Conservation (phyloP, 64 coral and sea anemone genomes). For the Dendronephthya gigantea region DNA sequence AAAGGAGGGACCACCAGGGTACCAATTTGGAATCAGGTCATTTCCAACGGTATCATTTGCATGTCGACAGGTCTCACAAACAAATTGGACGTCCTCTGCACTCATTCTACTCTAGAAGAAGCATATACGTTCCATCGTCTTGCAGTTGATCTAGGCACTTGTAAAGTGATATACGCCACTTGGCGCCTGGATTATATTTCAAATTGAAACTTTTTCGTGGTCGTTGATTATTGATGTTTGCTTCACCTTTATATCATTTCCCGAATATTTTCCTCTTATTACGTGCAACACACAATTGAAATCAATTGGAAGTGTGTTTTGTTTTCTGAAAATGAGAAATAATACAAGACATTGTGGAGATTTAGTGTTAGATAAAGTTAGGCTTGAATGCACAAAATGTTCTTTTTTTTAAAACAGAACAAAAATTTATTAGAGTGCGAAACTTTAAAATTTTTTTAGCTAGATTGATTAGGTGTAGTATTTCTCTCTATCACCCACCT, state of each 20-base stretch:
- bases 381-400: not conserved
- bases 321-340: too few species aligned
- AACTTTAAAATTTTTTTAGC: not conserved
- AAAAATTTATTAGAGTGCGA: not conserved
- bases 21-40: not conserved
- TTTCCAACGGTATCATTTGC: not conserved
- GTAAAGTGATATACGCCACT: too few species aligned
- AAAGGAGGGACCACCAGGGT: not conserved
- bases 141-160: too few species aligned
- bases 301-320: too few species aligned
- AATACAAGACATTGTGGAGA: not conserved
- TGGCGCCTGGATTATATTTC: too few species aligned
- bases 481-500: not conserved
- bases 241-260: too few species aligned
- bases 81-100: not conserved
- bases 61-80: not conserved
- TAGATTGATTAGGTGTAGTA: not conserved
- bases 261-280: too few species aligned
- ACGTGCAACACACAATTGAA: too few species aligned
- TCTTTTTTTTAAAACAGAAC: not conserved
- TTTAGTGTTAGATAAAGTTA: not conserved
- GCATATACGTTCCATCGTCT: too few species aligned
- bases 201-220: too few species aligned
- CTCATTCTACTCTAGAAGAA: too few species aligned
- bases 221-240: too few species aligned